Evolutionary conservation across 2,888 invertebrate genomes (phyloP).

Genomic region (Brachyopa scutellaris): DNA sequence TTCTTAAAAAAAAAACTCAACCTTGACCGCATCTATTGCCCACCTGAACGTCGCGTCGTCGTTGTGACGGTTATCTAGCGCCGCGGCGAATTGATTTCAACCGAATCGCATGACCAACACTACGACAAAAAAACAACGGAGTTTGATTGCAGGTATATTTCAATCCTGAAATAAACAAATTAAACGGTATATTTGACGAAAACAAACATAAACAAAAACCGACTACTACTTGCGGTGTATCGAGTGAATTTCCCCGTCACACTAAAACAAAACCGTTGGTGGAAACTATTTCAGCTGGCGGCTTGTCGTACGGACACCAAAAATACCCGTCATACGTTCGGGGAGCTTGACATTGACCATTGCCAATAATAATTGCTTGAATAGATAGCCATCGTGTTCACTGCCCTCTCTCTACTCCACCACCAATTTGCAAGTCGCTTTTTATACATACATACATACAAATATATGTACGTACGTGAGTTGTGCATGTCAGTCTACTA

Average conservation of each 20-base stretch:
- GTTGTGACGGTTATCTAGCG: constrained; percentile 4
- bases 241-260: constrained; percentile 63
- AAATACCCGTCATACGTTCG: constrained; percentile 13
- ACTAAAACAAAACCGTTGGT: constrained; percentile 60
- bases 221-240: constrained; percentile 40
- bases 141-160: constrained; percentile 29
- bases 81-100: constrained; percentile 14
- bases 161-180: background rate
- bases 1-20: constrained; percentile 21
- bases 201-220: constrained; percentile 7
- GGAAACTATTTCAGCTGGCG: constrained; percentile 70
- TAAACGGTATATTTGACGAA: background rate
- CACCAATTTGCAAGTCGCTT: background rate
- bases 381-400: constrained; percentile 37
- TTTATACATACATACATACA: no score
- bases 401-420: background rate
- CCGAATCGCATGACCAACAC: background rate
- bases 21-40: constrained; percentile 56
- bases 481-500: background rate
- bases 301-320: no score
- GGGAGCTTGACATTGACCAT: constrained; percentile 68
- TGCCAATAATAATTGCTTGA: constrained; percentile 70
- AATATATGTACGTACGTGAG: no score
- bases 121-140: background rate
- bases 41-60: background rate